Conservation (phyloP, 2,113 vertebrate species). For the Apistogramma diplotaenia region DNA sequence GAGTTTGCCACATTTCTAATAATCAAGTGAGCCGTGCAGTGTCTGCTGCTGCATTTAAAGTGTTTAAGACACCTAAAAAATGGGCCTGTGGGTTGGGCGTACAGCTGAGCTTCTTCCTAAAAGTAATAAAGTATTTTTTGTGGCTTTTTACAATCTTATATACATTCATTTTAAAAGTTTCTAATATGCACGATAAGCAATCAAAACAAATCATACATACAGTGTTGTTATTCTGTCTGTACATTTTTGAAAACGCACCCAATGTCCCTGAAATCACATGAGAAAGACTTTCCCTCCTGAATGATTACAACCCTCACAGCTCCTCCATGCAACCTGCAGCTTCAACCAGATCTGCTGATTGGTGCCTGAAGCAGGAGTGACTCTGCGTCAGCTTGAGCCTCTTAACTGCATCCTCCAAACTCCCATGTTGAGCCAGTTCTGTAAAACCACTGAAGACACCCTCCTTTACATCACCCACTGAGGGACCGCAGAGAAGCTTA, state of each 20-base stretch:
- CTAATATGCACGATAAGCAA: neutral
- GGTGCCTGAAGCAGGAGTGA: constrained; percentile 2
- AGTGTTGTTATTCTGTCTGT: neutral
- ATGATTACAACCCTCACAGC: neutral
- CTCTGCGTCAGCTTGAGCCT: constrained; percentile 1
- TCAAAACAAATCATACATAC: neutral
- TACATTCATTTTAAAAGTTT: too few relatives aligned
- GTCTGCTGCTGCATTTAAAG: neutral
- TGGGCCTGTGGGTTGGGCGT: neutral
- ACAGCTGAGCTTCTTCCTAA: neutral
- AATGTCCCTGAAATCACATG: neutral
- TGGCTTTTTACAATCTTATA: neutral
- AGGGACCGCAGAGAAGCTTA: neutral
- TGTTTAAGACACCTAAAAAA: fast-evolving
- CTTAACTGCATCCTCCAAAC: constrained; percentile 14
- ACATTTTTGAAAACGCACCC: neutral
- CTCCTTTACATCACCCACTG: neutral
- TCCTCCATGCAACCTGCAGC: neutral
- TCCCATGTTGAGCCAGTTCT: neutral
- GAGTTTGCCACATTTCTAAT: neutral
- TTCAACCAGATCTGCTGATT: constrained; percentile 14
- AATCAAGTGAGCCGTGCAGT: neutral
- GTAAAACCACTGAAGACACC: constrained; percentile 4
- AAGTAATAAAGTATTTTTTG: neutral
- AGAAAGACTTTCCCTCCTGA: neutral